Evolutionary conservation across 2,888 invertebrate genomes (phyloP).

Genomic region (Geotrupes spiniger): DNA sequence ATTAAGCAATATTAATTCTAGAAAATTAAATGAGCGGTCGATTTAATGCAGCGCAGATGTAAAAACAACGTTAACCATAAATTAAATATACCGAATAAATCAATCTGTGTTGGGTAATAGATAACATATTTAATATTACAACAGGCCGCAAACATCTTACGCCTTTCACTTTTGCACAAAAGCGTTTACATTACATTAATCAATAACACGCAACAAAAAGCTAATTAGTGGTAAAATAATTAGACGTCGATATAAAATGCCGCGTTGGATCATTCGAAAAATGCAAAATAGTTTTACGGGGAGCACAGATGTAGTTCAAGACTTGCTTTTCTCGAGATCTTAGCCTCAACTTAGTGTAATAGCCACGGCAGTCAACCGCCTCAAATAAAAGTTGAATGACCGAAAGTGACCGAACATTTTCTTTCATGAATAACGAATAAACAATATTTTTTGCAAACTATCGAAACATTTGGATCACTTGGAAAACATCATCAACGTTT

Average conservation of each 20-base stretch:
- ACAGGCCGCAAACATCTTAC: background rate
- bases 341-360: constrained; percentile 33
- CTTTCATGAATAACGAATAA: constrained; percentile 39
- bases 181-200: background rate
- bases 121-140: constrained; percentile 6
- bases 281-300: too few species aligned
- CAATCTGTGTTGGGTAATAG: constrained; percentile 4
- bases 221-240: too few species aligned
- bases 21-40: background rate
- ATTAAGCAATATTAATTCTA: too few species aligned
- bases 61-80: background rate
- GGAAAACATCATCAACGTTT: background rate
- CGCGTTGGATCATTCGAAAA: too few species aligned
- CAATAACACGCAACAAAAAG: too few species aligned
- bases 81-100: background rate
- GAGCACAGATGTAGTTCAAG: background rate
- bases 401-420: constrained; percentile 41
- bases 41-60: background rate
- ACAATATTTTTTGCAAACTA: constrained; percentile 38
- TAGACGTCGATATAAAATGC: too few species aligned
- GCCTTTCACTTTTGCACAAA: constrained; percentile 6
- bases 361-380: constrained; percentile 31
- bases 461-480: constrained; percentile 23
- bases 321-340: background rate
- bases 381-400: constrained; percentile 40